Conservation (phyloP, 1,140 invertebrate genomes). For the Halyomorpha halys region DNA sequence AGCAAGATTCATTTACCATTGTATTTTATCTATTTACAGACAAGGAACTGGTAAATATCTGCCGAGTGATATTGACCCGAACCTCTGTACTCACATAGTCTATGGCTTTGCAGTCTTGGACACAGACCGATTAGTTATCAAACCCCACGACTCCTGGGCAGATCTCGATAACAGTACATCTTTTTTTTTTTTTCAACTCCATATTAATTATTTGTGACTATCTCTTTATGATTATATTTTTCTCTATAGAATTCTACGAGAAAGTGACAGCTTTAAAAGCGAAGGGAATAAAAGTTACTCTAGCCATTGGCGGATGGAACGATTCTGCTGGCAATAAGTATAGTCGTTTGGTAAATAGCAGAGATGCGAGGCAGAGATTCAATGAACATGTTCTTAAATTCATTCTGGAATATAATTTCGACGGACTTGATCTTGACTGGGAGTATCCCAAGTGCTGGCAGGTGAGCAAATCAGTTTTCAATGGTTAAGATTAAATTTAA, state of each 20-base stretch:
- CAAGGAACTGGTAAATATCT: conserved; percentile 50
- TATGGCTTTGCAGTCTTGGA: conserved; percentile 62
- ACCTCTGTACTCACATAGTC: conserved; percentile 60
- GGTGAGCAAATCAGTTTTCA: conserved; percentile 36
- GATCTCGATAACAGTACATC: conserved; percentile 51
- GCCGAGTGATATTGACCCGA: conserved; percentile 53
- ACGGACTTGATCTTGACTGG: conserved; percentile 54
- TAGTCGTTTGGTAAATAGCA: conserved; percentile 45
- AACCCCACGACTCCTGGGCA: conserved; percentile 55
- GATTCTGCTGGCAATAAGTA: conserved; percentile 53
- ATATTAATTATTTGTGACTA: background rate
- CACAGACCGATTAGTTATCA: conserved; percentile 46
- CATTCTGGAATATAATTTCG: conserved; percentile 46
- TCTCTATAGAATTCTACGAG: conserved; percentile 44
- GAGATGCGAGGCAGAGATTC: conserved; percentile 40
- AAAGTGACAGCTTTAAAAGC: conserved; percentile 43
- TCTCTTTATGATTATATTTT: background rate
- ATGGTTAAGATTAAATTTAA: background rate
- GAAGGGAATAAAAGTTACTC: conserved; percentile 46
- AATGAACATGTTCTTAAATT: conserved; percentile 43
- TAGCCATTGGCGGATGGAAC: conserved; percentile 55
- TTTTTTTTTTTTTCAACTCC: background rate
- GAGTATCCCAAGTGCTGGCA: conserved; percentile 62
- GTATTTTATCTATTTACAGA: conserved; percentile 32
- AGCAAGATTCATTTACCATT: too few species aligned